Evolutionary conservation across 2,888 invertebrate species (phyloP), one percentile per base, ranked within the genome.

Genomic region (Nasonovia ribisnigri): DNA sequence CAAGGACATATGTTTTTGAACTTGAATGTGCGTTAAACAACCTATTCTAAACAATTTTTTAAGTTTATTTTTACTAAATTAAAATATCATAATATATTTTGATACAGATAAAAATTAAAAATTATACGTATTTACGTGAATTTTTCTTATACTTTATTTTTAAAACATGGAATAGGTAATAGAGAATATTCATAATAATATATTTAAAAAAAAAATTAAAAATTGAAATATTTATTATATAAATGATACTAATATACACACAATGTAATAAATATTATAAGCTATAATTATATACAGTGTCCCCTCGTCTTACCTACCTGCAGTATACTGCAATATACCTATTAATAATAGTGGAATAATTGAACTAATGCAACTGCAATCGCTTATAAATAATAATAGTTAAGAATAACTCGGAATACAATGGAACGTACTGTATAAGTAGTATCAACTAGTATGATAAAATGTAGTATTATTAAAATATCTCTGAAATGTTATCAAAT

Each of bases 1-100:
- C 91, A 91, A 91, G 91, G 91, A 46, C 91, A 91, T 54, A 42
- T 84, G 3, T 51, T 51, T 54, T 43, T 43, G 43, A 91, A 91
- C 54, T 91, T 29, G 84, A 91, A n/a, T 43, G 29, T n/a, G 43
- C 6, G 13, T 42, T 16, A 0, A 42, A 84, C 48, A 90, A 88
- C 24, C 8, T 88, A 24, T 11, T 57, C 67, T 46, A 67, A 46
- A n/a, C n/a, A 8, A n/a, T 24, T 90, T 29, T 88, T n/a, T n/a
- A n/a, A 67, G 26, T 60, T 89, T 29, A 67, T 90, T 90, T 60
- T 60, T 67, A 29, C 51, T 77, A 77, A 77, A 77, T 77, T 36
- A 6, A 36, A 36, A 36, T 77, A 77, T 77, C 20, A 77, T 77
- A 36, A 77, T 77, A 36, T 77, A 36, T 36, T 77, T 36, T 77